Evolutionary conservation across 2,888 invertebrate species (phyloP), one percentile per base, ranked within the genome.

Genomic region (Leptinotarsa juncta): DNA sequence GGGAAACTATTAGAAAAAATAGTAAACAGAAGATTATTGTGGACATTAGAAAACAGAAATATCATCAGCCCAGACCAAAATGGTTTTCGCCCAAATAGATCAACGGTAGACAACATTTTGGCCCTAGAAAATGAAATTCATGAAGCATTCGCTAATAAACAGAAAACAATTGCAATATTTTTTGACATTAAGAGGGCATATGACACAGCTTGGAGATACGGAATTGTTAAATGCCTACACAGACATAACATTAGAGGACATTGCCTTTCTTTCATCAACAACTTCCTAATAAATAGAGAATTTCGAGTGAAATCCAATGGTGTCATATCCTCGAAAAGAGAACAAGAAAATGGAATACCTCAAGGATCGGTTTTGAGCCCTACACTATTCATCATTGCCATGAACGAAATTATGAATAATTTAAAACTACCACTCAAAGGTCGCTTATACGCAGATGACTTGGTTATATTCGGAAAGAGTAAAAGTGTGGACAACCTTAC

Each of bases 321-420:
- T 26, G 26, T 26, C 26, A 5, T 26, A 26, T 26, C 26, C 26
- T 26, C 26, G 26, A 26, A 26, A 26, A 26, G 26, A 26, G 26
- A 26, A 5, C 26, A 26, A 26, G 26, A 26, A 53, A 51, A 51
- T n/a, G 51, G 51, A 51, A 51, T 51, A 4, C 89, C 15, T 16
- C n/a, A 53, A 53, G 53, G 53, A 4, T 53, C 53, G n/a, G 53
- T 53, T n/a, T 5, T 53, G 10, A 53, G 53, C 53, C 53, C 53
- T 18, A 53, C 53, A 16, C 53, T 53, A 16, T 53, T 53, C 53
- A 53, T 53, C 53, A 53, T 53, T n/a, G 53, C 53, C n/a, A 53
- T 53, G 18, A 53, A n/a, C 18, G 53, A 53, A 7, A 53, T 53
- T n/a, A 4, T 53, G 4, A 10, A 3, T n/a, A 53, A 53, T 18